Percentiles rank a stretch among this genome's conserved stretches.
phyloP scores from a whole-genome alignment of 1,140 invertebrate species.

The Scaptomyza graminum region DNA sequence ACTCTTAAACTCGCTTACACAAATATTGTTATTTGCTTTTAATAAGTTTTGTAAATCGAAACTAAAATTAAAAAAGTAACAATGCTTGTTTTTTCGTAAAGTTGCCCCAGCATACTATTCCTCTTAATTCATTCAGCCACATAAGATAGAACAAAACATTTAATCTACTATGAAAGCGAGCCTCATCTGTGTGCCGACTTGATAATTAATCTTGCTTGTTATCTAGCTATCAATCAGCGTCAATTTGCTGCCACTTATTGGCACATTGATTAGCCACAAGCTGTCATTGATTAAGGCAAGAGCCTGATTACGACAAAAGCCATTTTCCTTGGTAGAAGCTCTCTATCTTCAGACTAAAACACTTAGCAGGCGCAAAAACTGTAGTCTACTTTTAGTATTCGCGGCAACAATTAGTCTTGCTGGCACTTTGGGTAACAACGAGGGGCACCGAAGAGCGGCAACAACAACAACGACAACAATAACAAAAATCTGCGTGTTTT shows the following conservation, averaged over 20 bases:
- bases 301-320: constrained; percentile 31
- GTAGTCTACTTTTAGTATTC: constrained; percentile 54
- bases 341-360: neutral
- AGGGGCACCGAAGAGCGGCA: constrained; percentile 3
- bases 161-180: neutral
- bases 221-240: constrained; percentile 39
- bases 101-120: too few relatives aligned
- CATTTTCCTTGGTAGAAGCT: constrained; percentile 4
- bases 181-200: neutral
- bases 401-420: constrained; percentile 53
- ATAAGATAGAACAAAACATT: constrained; percentile 4
- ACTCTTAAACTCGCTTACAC: too few relatives aligned
- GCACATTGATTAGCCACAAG: constrained; percentile 48
- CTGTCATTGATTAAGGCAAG: constrained; percentile 33
- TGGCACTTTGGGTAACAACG: constrained; percentile 39
- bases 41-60: too few relatives aligned
- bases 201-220: constrained; percentile 29
- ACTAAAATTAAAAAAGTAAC: too few relatives aligned
- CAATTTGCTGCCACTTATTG: constrained; percentile 47
- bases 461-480: neutral
- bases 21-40: neutral
- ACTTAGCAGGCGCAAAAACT: constrained; percentile 16
- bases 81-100: too few relatives aligned
- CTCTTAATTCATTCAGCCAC: neutral
- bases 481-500: constrained; percentile 38